Conservation (phyloP, 2,113 vertebrate genomes). For the Hydrochoerus hydrochaeris region DNA sequence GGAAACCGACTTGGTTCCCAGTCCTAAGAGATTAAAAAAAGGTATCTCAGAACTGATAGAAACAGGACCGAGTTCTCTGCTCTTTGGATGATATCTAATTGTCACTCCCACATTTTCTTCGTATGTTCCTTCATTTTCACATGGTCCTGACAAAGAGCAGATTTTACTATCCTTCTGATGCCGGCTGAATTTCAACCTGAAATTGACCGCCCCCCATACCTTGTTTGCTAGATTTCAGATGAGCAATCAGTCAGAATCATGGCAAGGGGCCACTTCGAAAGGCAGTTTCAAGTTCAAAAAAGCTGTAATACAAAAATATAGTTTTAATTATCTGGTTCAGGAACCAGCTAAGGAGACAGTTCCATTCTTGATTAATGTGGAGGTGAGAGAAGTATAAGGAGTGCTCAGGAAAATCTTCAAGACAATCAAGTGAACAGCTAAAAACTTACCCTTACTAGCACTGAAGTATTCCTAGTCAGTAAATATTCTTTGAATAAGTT, state of each 20-base stretch:
- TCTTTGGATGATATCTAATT: background rate
- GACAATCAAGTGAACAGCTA: background rate
- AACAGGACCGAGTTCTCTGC: background rate
- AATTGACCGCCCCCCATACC: background rate
- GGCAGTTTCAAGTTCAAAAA: constrained; percentile 19
- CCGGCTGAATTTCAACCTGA: background rate
- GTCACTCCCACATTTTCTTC: background rate
- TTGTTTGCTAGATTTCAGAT: constrained; percentile 29
- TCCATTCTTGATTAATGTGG: background rate
- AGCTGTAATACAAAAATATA: background rate
- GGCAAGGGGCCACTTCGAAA: background rate
- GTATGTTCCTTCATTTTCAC: background rate
- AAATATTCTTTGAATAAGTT: background rate
- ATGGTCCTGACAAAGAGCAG: background rate
- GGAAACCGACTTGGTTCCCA: constrained; percentile 49
- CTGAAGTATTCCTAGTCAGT: background rate
- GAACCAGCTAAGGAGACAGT: background rate
- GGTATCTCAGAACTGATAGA: constrained; percentile 13
- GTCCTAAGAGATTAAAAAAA: constrained; percentile 46
- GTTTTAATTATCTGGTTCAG: background rate
- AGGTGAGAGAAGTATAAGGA: background rate
- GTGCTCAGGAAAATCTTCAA: constrained; percentile 18
- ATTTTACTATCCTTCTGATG: background rate
- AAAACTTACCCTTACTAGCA: background rate
- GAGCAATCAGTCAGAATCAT: background rate